phyloP scores from a whole-genome alignment of 2,113 vertebrate genomes.

The Piprites chloris region DNA sequence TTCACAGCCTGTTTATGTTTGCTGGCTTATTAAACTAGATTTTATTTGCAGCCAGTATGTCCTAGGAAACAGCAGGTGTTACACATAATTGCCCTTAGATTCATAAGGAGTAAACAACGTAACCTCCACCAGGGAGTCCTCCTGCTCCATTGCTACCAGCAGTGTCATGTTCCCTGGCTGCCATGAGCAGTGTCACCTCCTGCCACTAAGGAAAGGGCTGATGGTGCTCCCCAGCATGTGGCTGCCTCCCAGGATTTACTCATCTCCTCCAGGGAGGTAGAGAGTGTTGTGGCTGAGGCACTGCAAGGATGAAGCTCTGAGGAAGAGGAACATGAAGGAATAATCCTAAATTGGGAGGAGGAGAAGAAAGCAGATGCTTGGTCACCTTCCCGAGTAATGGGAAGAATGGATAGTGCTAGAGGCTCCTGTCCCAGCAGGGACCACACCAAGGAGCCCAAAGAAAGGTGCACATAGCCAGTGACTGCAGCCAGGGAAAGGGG shows the following conservation, averaged over 20 bases:
- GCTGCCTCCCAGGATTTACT: neutral
- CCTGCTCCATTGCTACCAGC: neutral
- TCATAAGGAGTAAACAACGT: neutral
- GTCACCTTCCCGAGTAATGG: neutral
- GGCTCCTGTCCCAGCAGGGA: neutral
- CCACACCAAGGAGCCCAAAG: neutral
- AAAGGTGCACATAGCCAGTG: neutral
- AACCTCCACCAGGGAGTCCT: neutral
- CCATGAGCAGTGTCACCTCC: neutral
- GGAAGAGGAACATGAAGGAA: neutral
- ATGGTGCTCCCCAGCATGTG: rapidly evolving
- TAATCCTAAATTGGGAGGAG: neutral
- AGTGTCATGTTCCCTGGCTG: neutral
- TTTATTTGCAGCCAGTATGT: neutral
- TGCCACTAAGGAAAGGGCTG: neutral
- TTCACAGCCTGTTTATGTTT: neutral
- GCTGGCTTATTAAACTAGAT: conserved; percentile 3
- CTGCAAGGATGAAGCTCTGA: neutral
- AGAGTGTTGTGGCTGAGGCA: neutral
- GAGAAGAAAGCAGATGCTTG: neutral
- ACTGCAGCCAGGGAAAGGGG: rapidly evolving
- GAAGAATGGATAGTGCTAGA: neutral
- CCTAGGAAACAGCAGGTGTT: neutral
- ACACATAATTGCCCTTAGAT: neutral
- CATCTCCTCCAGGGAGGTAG: neutral